Conservation (phyloP, 2,797 vertebrate genomes). For the Acanthiza pusilla region DNA sequence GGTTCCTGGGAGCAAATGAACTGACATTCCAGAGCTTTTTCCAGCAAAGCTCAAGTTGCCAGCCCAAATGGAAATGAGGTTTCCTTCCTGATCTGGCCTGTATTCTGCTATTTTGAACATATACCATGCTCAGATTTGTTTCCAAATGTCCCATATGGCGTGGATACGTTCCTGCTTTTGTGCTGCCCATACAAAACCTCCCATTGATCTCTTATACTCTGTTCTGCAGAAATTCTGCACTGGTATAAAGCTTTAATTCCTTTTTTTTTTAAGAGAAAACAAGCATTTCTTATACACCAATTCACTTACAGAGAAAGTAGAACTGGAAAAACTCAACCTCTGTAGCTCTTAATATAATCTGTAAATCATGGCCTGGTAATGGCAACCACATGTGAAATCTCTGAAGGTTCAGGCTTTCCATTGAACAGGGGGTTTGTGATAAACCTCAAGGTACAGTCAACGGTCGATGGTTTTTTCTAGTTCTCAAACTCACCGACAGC, state of each 20-base stretch:
- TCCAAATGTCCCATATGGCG: conserved; percentile 19
- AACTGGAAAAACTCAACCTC: conserved; percentile 46
- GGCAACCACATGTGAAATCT: conserved; percentile 35
- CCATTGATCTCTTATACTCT: not conserved
- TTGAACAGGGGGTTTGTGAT: conserved; percentile 60
- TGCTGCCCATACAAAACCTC: not conserved
- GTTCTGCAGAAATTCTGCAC: not conserved
- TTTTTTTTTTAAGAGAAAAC: not conserved
- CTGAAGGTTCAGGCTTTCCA: conserved; percentile 14
- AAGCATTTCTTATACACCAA: conserved; percentile 17
- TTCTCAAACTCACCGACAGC: conserved; percentile 99
- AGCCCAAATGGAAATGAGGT: conserved; percentile 11
- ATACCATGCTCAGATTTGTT: not conserved
- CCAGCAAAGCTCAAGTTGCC: conserved; percentile 46
- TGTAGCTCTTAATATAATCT: conserved; percentile 27
- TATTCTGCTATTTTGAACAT: not conserved
- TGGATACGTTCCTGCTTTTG: not conserved
- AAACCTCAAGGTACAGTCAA: conserved; percentile 98
- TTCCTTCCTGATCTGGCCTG: conserved; percentile 17
- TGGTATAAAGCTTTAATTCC: not conserved
- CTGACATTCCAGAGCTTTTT: conserved; percentile 43
- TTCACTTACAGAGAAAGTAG: not conserved
- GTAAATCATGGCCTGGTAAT: conserved; percentile 43
- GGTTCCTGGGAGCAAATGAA: conserved; percentile 30
- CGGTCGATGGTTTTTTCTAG: conserved; percentile 97